Percentiles rank a stretch among this genome's conserved stretches.
Evolutionary conservation across 2,797 vertebrate species (phyloP).

Genomic region (Anniella stebbinsi): DNA sequence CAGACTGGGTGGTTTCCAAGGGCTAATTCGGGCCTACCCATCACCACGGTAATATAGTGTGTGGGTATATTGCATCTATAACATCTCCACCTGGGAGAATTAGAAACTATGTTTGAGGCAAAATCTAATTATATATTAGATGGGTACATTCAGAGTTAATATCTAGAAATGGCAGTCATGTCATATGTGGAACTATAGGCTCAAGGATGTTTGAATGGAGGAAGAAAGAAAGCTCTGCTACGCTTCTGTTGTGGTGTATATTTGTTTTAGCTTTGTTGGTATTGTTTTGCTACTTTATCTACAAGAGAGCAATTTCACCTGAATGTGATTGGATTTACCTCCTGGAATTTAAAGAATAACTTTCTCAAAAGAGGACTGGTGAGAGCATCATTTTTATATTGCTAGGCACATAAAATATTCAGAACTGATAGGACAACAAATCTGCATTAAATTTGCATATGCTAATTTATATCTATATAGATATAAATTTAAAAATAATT

Average conservation of each 20-base stretch:
- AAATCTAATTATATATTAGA: conserved; percentile 15
- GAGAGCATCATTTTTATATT: neutral
- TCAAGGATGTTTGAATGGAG: neutral
- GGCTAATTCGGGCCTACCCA: conserved; percentile 29
- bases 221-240: neutral
- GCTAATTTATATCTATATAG: no score
- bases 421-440: no score
- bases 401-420: no score
- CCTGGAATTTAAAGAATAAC: neutral
- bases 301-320: neutral
- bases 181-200: neutral
- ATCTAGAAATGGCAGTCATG: neutral
- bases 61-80: neutral
- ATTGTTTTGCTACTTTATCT: neutral
- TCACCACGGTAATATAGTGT: conserved; percentile 3
- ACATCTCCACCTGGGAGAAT: neutral
- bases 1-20: conserved; percentile 26
- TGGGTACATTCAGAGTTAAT: neutral
- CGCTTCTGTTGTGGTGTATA: neutral
- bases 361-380: neutral
- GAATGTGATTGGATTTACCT: neutral
- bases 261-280: neutral
- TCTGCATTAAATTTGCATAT: no score
- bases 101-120: conserved; percentile 28
- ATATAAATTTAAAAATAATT: no score